phyloP scores from a whole-genome alignment of 2,113 vertebrate genomes.

The Prolemur simus region DNA sequence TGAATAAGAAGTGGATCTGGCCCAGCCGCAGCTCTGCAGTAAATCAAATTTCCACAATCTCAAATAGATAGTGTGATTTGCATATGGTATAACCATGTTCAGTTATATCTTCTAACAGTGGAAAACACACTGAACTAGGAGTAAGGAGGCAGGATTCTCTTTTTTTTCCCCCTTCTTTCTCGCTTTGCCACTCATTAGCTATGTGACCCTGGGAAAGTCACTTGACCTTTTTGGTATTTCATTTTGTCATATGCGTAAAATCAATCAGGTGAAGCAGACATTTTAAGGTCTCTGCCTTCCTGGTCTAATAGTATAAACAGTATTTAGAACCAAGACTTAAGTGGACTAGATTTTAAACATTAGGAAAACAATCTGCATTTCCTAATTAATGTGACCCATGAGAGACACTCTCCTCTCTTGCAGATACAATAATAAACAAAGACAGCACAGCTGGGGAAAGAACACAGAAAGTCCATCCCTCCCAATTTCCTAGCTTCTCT shows the following conservation, averaged over 20 bases:
- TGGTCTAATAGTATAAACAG: not conserved
- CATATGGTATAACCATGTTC: not conserved
- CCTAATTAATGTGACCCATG: not conserved
- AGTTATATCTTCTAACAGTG: not conserved
- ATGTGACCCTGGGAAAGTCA: not conserved
- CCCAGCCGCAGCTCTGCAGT: not conserved
- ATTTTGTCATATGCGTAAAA: not conserved
- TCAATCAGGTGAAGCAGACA: not conserved
- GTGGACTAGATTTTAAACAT: not conserved
- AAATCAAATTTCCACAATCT: not conserved
- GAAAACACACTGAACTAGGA: not conserved
- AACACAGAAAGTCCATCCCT: not conserved
- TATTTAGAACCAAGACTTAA: not conserved
- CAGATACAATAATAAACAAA: not conserved
- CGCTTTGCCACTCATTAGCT: not conserved
- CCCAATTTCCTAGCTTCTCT: not conserved
- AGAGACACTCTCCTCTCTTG: not conserved
- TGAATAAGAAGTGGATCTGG: not conserved
- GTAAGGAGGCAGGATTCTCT: not conserved
- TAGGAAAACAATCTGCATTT: not conserved
- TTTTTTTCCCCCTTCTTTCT: not conserved
- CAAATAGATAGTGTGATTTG: not conserved
- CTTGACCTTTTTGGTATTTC: not conserved
- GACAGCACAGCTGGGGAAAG: not conserved
- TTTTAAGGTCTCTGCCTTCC: not conserved